A percentile compares a stretch with the other conserved stretches of the same genome.
phyloP scores from a whole-genome alignment of 2,797 vertebrate species.

The Micromesistius poutassou region DNA sequence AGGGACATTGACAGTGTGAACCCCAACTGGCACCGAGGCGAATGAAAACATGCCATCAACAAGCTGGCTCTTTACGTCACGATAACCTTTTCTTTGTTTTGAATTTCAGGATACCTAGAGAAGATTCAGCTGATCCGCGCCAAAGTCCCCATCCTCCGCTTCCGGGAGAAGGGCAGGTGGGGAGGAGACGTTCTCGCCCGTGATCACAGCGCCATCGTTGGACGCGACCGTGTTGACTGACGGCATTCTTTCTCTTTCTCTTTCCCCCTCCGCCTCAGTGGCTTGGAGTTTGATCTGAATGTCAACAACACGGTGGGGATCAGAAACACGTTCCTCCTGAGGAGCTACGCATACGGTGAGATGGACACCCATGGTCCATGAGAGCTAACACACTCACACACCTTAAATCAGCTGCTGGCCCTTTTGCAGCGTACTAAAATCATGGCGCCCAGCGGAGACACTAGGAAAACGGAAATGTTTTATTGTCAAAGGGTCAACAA shows the following conservation, averaged over 20 bases:
- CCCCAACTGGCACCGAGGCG: not conserved
- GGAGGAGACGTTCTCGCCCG: slow-evolving; percentile 39
- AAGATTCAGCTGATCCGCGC: slow-evolving; percentile 89
- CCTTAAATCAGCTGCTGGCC: not conserved
- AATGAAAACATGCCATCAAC: not conserved
- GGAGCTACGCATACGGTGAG: slow-evolving; percentile 89
- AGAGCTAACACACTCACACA: not conserved
- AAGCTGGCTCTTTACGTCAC: not conserved
- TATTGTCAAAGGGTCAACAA: not conserved
- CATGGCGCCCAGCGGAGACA: not conserved
- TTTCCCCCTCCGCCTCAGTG: slow-evolving; percentile 64
- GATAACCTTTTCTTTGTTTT: slow-evolving; percentile 27
- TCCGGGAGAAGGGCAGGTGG: slow-evolving; percentile 92
- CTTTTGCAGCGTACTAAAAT: not conserved
- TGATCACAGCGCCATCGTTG: slow-evolving; percentile 5
- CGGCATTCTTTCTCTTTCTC: slow-evolving; percentile 2
- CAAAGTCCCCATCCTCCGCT: slow-evolving; percentile 97
- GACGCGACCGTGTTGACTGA: not conserved
- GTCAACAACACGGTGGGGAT: slow-evolving; percentile 96
- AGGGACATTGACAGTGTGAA: not conserved
- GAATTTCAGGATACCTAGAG: slow-evolving; percentile 77
- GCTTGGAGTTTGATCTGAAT: slow-evolving; percentile 96
- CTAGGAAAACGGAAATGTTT: not conserved
- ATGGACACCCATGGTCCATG: not conserved
- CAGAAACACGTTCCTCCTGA: slow-evolving; percentile 97